Conservation (phyloP, 2,113 vertebrate species). For the Lycaon pictus region DNA sequence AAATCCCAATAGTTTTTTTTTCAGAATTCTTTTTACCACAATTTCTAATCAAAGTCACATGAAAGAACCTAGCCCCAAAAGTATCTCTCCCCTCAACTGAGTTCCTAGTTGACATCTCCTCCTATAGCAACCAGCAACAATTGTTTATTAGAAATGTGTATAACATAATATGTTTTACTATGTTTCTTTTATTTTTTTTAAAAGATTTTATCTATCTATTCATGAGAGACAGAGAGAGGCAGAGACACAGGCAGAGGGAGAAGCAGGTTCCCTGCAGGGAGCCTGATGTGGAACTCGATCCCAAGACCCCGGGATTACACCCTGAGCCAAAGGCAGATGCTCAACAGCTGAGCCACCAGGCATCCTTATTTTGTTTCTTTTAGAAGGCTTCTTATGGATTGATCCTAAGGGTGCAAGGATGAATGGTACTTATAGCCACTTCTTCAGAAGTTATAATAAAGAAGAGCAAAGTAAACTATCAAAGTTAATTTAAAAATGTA, state of each 20-base stretch:
- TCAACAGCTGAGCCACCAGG: too few species aligned
- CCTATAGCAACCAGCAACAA: background rate
- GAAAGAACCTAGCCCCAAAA: background rate
- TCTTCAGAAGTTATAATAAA: background rate
- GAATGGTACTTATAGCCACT: background rate
- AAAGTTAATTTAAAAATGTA: background rate
- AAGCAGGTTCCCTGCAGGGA: too few species aligned
- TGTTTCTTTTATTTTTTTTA: background rate
- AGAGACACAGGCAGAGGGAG: too few species aligned
- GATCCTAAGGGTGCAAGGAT: background rate
- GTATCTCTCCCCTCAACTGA: background rate
- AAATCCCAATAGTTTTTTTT: conserved; percentile 43
- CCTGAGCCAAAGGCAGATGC: too few species aligned
- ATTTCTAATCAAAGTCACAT: background rate
- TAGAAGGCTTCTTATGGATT: background rate
- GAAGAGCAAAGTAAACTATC: background rate
- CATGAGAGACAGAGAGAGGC: too few species aligned
- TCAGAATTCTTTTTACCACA: background rate
- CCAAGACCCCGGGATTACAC: too few species aligned
- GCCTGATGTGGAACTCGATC: too few species aligned
- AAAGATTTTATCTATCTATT: too few species aligned
- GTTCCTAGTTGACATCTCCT: background rate
- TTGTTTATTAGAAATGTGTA: background rate
- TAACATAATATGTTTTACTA: background rate
- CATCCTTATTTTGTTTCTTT: background rate